These are phyloP conservation scores for Panulirus ornatus DNA, from an alignment of 1,140 invertebrate genomes.

Conservation along the genomic window DNA sequence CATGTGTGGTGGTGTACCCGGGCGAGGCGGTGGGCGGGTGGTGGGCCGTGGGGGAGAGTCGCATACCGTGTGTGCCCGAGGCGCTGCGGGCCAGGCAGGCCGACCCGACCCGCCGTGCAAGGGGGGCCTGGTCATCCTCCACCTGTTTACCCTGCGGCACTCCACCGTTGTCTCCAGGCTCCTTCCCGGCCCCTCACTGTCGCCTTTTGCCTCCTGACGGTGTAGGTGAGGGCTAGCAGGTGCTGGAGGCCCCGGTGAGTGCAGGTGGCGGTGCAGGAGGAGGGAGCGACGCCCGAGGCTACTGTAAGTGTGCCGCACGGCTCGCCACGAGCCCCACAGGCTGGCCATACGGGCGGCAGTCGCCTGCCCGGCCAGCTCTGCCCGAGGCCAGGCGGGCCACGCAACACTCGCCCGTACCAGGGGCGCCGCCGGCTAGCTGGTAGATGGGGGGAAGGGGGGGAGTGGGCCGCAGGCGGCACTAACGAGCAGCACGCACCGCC, in stretches of 20 bases:
- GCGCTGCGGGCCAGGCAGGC: constrained; percentile 34
- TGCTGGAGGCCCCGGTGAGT: neutral
- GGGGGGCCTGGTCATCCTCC: constrained; percentile 55
- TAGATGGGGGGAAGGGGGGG: neutral
- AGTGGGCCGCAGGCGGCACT: constrained; percentile 44
- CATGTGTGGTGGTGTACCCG: constrained; percentile 50
- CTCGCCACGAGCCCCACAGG: constrained; percentile 33
- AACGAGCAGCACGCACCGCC: constrained; percentile 64
- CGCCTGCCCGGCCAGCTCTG: constrained; percentile 52
- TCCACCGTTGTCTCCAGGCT: constrained; percentile 7
- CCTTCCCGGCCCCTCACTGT: neutral
- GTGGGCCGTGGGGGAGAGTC: constrained; percentile 40
- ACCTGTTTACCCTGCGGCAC: constrained; percentile 37
- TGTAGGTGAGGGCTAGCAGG: neutral
- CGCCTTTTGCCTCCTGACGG: neutral
- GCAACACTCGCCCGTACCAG: constrained; percentile 52
- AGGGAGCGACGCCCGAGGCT: constrained; percentile 18
- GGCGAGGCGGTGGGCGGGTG: constrained; percentile 28
- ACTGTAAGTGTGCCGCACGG: constrained; percentile 47
- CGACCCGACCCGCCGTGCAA: constrained; percentile 43
- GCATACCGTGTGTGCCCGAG: constrained; percentile 56
- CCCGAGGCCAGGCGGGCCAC: constrained; percentile 48
- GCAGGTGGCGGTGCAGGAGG: constrained; percentile 17
- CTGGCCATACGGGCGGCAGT: constrained; percentile 45
- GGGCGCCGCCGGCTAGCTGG: constrained; percentile 27